These are phyloP conservation scores for Orthonevra nobilis DNA, from an alignment of 2,888 invertebrate species.

Conservation along the genomic window DNA sequence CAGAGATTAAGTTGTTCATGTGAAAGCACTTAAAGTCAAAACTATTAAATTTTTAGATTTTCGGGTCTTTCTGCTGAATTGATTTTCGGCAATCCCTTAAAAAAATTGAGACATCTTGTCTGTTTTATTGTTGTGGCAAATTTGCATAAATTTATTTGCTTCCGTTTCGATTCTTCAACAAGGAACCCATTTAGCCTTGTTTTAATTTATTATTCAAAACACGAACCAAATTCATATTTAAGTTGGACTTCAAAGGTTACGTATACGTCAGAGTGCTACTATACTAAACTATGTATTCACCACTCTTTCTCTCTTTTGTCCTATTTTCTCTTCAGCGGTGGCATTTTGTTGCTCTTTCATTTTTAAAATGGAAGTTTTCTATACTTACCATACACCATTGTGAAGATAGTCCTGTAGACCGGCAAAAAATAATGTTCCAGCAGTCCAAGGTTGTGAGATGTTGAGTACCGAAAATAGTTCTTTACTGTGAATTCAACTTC, in stretches of 20 bases:
- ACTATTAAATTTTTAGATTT: too few relatives aligned
- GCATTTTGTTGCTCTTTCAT: slow-evolving; percentile 17
- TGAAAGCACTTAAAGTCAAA: too few relatives aligned
- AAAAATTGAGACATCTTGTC: background rate
- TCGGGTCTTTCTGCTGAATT: too few relatives aligned
- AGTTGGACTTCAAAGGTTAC: slow-evolving; percentile 11
- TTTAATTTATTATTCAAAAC: slow-evolving; percentile 46
- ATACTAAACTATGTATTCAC: slow-evolving; percentile 45
- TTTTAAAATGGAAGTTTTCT: slow-evolving; percentile 42
- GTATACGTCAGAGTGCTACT: slow-evolving; percentile 46
- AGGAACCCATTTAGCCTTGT: background rate
- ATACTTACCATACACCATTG: slow-evolving; percentile 27
- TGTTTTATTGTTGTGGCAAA: too few relatives aligned
- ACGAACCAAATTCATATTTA: slow-evolving; percentile 7
- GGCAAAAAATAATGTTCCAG: slow-evolving; percentile 55
- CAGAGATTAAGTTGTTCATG: too few relatives aligned
- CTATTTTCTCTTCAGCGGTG: slow-evolving; percentile 2
- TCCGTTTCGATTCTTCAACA: background rate
- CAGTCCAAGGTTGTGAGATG: slow-evolving; percentile 63
- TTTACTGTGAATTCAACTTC: slow-evolving; percentile 31
- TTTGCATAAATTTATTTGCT: too few relatives aligned
- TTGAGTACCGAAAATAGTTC: slow-evolving; percentile 40
- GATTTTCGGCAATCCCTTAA: too few relatives aligned
- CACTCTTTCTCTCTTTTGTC: slow-evolving; percentile 38
- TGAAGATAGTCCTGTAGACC: slow-evolving; percentile 48